Conservation (phyloP, 2,888 invertebrate genomes). For the Monopis laevigella region DNA sequence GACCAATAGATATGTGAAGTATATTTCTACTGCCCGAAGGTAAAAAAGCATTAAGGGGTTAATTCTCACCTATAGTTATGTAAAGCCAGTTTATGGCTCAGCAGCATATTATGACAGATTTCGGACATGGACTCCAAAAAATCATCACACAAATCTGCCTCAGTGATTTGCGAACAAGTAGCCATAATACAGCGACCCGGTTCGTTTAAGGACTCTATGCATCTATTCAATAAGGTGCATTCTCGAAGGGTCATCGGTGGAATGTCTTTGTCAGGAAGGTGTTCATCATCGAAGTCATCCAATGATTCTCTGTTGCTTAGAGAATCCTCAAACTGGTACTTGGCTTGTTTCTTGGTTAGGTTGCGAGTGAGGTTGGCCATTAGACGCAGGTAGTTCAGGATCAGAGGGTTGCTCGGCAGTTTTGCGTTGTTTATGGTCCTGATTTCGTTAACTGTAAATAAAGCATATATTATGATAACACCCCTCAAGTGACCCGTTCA, state of each 20-base stretch:
- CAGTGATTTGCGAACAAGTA: constrained; percentile 57
- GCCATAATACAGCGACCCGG: constrained; percentile 45
- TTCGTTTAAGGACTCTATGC: constrained; percentile 75
- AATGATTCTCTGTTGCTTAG: background rate
- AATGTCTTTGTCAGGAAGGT: constrained; percentile 64
- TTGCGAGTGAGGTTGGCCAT: constrained; percentile 50
- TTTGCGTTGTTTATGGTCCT: constrained; percentile 56
- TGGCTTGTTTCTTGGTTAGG: constrained; percentile 53
- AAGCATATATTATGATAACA: too few relatives aligned
- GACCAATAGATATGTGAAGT: too few relatives aligned
- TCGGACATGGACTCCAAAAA: constrained; percentile 76
- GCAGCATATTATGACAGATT: constrained; percentile 84
- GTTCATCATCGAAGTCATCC: constrained; percentile 63
- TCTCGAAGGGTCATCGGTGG: constrained; percentile 54
- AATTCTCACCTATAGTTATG: constrained; percentile 84
- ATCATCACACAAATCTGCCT: constrained; percentile 55
- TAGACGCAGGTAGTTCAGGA: constrained; percentile 49
- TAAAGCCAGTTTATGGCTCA: constrained; percentile 82
- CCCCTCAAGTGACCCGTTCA: too few relatives aligned
- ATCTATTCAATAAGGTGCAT: constrained; percentile 56
- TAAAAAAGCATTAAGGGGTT: too few relatives aligned
- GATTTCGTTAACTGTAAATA: constrained; percentile 54
- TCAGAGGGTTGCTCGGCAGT: constrained; percentile 65
- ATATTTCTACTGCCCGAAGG: too few relatives aligned
- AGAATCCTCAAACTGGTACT: constrained; percentile 53